Evolutionary conservation across 1,140 invertebrate species (phyloP).

Genomic region (Temnothorax nylanderi): DNA sequence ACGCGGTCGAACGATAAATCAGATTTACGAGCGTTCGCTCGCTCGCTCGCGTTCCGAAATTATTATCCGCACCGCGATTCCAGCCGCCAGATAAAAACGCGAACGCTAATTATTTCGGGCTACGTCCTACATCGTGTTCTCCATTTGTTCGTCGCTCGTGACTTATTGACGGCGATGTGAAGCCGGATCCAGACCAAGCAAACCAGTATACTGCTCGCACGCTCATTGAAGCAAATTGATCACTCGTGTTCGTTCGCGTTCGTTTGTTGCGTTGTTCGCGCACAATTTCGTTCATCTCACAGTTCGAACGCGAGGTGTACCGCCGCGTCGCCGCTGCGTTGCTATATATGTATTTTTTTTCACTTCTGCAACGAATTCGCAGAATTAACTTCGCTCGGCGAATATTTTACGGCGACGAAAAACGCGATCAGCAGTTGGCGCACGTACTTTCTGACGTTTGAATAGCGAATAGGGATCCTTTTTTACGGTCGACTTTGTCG

Average conservation of each 20-base stretch:
- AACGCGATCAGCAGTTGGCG: slow-evolving; percentile 44
- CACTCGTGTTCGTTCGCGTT: neutral
- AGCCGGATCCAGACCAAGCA: neutral
- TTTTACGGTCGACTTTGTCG: slow-evolving; percentile 26
- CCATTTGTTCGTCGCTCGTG: slow-evolving; percentile 37
- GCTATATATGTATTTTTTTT: neutral
- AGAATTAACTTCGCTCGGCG: slow-evolving; percentile 19
- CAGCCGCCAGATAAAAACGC: slow-evolving; percentile 38
- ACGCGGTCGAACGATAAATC: slow-evolving; percentile 43
- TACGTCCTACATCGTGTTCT: slow-evolving; percentile 26
- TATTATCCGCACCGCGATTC: slow-evolving; percentile 44
- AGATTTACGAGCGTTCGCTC: slow-evolving; percentile 45
- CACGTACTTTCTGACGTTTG: slow-evolving; percentile 43
- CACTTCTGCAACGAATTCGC: neutral
- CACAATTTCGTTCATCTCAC: neutral
- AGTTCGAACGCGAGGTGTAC: neutral
- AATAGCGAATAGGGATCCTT: slow-evolving; percentile 40
- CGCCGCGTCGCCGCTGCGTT: neutral
- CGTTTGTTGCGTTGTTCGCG: neutral
- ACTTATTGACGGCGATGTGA: slow-evolving; percentile 28
- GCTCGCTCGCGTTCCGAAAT: slow-evolving; percentile 27
- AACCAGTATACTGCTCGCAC: neutral
- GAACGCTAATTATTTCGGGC: slow-evolving; percentile 49
- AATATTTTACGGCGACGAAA: slow-evolving; percentile 31
- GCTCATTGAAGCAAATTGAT: neutral